A percentile compares a stretch with the other conserved stretches of the same genome.
Conservation (phyloP, 1,140 invertebrate genomes). For the Magallana angulata region DNA sequence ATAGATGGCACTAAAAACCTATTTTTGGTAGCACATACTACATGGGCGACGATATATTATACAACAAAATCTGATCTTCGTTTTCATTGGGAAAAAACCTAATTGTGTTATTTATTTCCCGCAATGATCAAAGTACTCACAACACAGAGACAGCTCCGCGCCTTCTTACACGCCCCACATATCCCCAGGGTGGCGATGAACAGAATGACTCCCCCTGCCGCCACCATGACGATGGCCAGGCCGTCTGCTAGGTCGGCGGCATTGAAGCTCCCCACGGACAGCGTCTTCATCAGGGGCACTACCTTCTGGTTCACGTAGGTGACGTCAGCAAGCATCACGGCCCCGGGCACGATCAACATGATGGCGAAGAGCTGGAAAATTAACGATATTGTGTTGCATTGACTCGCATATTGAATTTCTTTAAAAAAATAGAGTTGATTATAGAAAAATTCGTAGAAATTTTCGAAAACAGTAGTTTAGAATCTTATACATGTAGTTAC, state of each 20-base stretch:
- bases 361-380: constrained; percentile 30
- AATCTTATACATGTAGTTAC: no score
- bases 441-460: no score
- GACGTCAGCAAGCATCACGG: constrained; percentile 8
- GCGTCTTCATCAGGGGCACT: not conserved
- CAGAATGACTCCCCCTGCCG: not conserved
- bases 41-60: no score
- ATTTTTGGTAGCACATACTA: no score
- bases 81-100: no score
- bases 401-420: not conserved
- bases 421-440: not conserved
- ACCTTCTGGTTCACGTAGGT: constrained; percentile 21
- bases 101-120: no score
- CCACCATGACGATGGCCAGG: constrained; percentile 17
- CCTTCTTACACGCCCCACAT: not conserved
- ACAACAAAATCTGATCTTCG: no score
- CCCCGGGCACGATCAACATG: constrained; percentile 26
- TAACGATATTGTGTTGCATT: not conserved
- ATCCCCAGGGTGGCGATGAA: constrained; percentile 29
- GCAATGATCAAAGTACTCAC: not conserved
- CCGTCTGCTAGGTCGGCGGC: constrained; percentile 25
- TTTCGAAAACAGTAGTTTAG: not conserved
- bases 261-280: constrained; percentile 32
- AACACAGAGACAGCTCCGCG: constrained; percentile 9
- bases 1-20: no score